Conservation (phyloP, 2,888 invertebrate genomes). For the Endotricha flammealis region DNA sequence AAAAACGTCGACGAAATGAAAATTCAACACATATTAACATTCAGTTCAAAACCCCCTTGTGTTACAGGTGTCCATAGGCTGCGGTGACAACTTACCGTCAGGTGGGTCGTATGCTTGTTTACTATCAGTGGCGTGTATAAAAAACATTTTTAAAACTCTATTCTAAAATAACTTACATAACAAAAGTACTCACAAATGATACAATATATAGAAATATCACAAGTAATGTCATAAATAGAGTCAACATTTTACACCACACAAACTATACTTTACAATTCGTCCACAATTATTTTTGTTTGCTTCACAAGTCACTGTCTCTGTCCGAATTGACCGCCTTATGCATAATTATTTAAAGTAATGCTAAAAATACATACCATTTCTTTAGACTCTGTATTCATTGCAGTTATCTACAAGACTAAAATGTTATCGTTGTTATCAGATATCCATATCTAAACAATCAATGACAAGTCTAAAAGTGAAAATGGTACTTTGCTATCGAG, state of each 20-base stretch:
- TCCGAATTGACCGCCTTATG: constrained; percentile 8
- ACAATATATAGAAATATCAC: constrained; percentile 36
- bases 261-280: too few species aligned
- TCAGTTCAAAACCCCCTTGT: too few species aligned
- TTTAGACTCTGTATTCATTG: constrained; percentile 40
- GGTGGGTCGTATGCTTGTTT: too few species aligned
- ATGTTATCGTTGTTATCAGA: constrained; percentile 7
- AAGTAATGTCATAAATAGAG: constrained; percentile 27
- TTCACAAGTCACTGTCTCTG: background rate
- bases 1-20: too few species aligned
- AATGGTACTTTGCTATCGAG: too few species aligned
- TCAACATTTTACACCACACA: constrained; percentile 23
- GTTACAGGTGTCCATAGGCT: too few species aligned
- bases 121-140: too few species aligned
- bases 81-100: too few species aligned
- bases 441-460: constrained; percentile 5
- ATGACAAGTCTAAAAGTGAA: background rate
- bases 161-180: constrained; percentile 9
- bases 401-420: constrained; percentile 29
- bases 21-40: too few species aligned
- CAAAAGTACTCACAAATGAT: constrained; percentile 35
- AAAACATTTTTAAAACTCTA: too few species aligned
- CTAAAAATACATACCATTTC: constrained; percentile 63
- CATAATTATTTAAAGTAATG: constrained; percentile 24
- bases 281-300: too few species aligned